Base-by-base conservation (phyloP, 2,888 invertebrate genomes). In the Lordiphosa fenestrarum region DNA sequence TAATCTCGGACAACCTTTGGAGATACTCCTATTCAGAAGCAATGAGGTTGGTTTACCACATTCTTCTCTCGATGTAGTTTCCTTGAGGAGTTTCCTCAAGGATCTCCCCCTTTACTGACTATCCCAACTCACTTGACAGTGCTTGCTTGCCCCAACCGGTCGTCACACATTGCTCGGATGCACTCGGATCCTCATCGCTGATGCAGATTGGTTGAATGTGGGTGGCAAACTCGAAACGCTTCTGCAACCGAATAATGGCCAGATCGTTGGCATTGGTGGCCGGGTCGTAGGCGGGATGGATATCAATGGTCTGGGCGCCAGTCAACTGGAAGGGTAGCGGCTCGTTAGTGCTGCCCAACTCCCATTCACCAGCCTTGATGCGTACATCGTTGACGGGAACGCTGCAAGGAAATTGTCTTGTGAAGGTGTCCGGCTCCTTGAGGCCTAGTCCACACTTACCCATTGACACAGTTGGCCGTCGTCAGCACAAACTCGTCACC, bases 131-230 rank as follows among this genome's bases (percentile, higher is more conserved):
- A 96, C 95, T 92, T 92, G 94, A 93, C 48, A 96, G 87, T 4
- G 94, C 93, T 68, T 92, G 91, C 87, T 95, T 95, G 71, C 95
- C 95, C 95, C 95, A 96, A 47, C 96, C 96, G 50, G 95, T 95
- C 0, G 94, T 93, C 5, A 95, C 92, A 69, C 96, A 96, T 49
- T 92, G 92, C 35, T 92, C 92, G 1, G 87, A 88, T 68, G 86
- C 73, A 21, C 76, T 86, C 30, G 91, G 91, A 58, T 92, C 92
- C 57, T 91, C 91, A 0, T 92, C 92, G 63, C 93, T 92, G 41
- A 95, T 89, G 82, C 96, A 96, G 39, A 96, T 93, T 0, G 94
- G 93, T 73, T 93, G 93, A 49, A 96, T 92, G 73, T 95, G 95
- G 65, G 92, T 92, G 42, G 94, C 93, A 42, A 93, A 90, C 47